These are phyloP conservation scores for Heliocidaris erythrogramma DNA, from an alignment of 35 echinoderm and acorn worm species.

Conservation along the genomic window DNA sequence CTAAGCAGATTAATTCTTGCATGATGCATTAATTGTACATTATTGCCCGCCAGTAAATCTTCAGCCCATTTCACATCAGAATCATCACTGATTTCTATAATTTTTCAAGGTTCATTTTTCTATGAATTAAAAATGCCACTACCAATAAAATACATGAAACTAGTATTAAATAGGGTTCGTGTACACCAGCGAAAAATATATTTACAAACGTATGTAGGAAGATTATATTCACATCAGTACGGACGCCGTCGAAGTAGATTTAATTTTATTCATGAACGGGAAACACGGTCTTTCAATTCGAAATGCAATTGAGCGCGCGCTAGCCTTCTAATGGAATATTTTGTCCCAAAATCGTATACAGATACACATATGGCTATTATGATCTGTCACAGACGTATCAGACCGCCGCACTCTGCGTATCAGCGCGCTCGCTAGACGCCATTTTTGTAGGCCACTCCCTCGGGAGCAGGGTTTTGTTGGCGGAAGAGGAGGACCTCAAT, in stretches of 20 bases:
- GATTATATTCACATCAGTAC: background rate
- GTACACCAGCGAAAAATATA: background rate
- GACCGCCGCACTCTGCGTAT: background rate
- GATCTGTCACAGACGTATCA: background rate
- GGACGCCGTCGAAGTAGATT: background rate
- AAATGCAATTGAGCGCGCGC: background rate
- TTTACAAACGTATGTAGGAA: background rate
- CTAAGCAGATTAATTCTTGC: constrained; percentile 34
- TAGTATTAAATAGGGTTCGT: background rate
- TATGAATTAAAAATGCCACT: background rate
- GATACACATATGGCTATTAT: no score
- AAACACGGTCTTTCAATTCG: background rate
- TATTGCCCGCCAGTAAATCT: constrained; percentile 18
- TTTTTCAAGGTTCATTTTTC: background rate
- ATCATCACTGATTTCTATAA: background rate
- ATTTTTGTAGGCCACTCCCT: constrained; percentile 22
- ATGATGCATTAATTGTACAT: constrained; percentile 37
- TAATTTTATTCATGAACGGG: background rate
- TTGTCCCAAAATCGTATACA: background rate
- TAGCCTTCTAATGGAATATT: background rate
- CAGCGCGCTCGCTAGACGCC: background rate
- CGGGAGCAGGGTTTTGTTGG: background rate
- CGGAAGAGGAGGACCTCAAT: background rate
- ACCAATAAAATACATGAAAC: background rate
- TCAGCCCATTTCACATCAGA: background rate